Conservation (phyloP, 2,888 invertebrate species). For the Callimorpha dominula region DNA sequence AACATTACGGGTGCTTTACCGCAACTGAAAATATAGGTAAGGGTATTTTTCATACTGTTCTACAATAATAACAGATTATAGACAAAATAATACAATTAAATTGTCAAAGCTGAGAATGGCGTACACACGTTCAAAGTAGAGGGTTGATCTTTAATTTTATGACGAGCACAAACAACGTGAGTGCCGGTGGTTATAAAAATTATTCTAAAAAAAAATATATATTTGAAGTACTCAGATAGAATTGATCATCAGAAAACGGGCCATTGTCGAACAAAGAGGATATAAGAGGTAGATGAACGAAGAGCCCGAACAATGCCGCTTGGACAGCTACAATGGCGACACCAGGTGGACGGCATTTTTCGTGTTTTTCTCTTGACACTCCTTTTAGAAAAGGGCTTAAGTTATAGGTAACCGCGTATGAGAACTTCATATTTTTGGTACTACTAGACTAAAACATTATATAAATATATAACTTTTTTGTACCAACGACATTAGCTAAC, state of each 20-base stretch:
- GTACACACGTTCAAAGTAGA: too few relatives aligned
- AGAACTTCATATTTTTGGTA: background rate
- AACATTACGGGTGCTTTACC: constrained; percentile 2
- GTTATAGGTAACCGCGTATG: background rate
- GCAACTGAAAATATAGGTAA: background rate
- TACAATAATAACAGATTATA: too few relatives aligned
- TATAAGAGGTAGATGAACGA: background rate
- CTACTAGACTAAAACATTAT: too few relatives aligned
- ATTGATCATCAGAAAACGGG: background rate
- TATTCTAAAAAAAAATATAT: too few relatives aligned
- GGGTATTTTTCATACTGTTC: background rate
- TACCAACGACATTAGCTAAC: too few relatives aligned
- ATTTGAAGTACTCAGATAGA: background rate
- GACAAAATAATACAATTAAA: too few relatives aligned
- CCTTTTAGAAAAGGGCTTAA: background rate
- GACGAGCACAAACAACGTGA: too few relatives aligned
- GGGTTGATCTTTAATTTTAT: too few relatives aligned
- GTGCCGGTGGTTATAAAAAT: too few relatives aligned
- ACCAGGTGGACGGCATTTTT: constrained; percentile 31
- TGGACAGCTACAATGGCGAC: constrained; percentile 21
- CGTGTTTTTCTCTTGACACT: constrained; percentile 30
- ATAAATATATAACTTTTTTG: too few relatives aligned
- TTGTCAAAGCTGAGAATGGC: too few relatives aligned
- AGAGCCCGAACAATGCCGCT: constrained; percentile 18
- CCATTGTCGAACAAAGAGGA: constrained; percentile 4